These are phyloP conservation scores for Caenorhabditis tropicalis DNA, from an alignment of 1,140 invertebrate genomes.

Conservation along the genomic window DNA sequence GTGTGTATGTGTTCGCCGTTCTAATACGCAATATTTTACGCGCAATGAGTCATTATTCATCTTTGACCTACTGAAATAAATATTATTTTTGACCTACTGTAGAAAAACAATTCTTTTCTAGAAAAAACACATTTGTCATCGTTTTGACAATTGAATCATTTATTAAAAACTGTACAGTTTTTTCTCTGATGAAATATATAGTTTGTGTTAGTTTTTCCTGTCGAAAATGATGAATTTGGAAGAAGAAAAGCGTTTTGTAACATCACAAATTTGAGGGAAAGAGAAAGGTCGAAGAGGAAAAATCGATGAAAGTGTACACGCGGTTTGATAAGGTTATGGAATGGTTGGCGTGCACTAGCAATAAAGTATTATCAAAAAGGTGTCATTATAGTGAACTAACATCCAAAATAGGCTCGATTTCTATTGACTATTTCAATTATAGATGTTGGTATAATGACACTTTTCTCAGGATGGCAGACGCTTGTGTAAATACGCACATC, in stretches of 20 bases:
- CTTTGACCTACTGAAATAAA: too few species aligned
- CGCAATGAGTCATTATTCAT: background rate
- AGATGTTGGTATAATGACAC: background rate
- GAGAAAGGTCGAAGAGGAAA: background rate
- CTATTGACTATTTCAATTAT: background rate
- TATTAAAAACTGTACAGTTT: too few species aligned
- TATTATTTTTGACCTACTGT: too few species aligned
- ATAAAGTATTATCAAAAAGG: background rate
- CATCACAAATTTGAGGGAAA: background rate
- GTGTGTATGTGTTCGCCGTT: background rate
- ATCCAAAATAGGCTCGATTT: background rate
- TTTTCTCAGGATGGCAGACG: background rate
- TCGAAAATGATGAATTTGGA: background rate
- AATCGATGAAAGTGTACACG: background rate
- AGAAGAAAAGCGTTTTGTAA: background rate
- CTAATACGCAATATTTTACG: background rate
- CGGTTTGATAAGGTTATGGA: background rate
- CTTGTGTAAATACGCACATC: background rate
- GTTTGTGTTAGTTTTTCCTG: background rate
- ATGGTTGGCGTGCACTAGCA: background rate
- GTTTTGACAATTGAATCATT: too few species aligned
- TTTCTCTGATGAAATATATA: background rate
- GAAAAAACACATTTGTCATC: too few species aligned
- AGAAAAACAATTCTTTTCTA: too few species aligned
- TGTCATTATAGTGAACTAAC: background rate